Evolutionary conservation across 2,888 invertebrate species (phyloP).

Genomic region (Drosophila monieri): DNA sequence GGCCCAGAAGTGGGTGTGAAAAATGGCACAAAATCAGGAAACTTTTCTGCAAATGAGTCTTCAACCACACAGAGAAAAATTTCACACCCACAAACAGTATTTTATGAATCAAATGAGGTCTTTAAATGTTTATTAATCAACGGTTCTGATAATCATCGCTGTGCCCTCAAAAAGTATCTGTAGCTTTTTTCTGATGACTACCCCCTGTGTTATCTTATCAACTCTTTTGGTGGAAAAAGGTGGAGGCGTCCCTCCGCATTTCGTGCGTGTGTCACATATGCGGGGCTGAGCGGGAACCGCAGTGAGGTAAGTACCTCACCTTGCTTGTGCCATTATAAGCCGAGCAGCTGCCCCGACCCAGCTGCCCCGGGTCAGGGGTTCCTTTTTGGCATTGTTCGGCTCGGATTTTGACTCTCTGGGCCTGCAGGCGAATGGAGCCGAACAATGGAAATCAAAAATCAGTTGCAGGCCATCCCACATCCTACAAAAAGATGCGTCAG

Average conservation of each 20-base stretch:
- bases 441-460: slow-evolving; percentile 40
- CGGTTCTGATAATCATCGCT: not conserved
- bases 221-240: slow-evolving; percentile 34
- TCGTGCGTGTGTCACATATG: slow-evolving; percentile 49
- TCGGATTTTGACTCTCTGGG: slow-evolving; percentile 39
- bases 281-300: slow-evolving; percentile 13
- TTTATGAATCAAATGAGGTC: not conserved
- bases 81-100: not conserved
- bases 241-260: slow-evolving; percentile 40
- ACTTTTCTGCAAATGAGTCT: slow-evolving; percentile 44
- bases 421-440: slow-evolving; percentile 28
- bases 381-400: slow-evolving; percentile 47
- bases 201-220: slow-evolving; percentile 60
- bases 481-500: slow-evolving; percentile 44
- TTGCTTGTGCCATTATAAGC: slow-evolving; percentile 45
- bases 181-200: slow-evolving; percentile 23
- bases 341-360: slow-evolving; percentile 56
- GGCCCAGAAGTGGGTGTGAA: slow-evolving; percentile 21
- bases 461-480: slow-evolving; percentile 27
- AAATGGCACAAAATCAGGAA: slow-evolving; percentile 17
- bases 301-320: slow-evolving; percentile 19
- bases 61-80: slow-evolving; percentile 4
- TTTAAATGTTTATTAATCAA: not conserved
- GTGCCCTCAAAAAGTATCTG: not conserved
- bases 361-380: slow-evolving; percentile 50